Evolutionary conservation across 1,140 invertebrate species (phyloP).

Genomic region (Polyergus mexicanus): DNA sequence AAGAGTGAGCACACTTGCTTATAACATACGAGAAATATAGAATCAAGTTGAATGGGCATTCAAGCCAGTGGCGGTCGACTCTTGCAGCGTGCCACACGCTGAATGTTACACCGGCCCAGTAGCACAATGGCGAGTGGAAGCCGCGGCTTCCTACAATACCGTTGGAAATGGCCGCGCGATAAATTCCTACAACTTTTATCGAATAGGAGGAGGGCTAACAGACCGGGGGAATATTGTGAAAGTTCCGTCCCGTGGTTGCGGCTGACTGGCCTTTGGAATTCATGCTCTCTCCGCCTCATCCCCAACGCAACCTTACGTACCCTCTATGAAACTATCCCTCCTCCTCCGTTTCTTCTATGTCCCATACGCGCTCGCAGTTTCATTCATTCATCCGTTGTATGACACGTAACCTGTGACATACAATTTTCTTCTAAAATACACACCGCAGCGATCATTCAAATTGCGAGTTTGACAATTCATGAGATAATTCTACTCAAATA

Average conservation of each 20-base stretch:
- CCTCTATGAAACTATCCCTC: constrained; percentile 27
- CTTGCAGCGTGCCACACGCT: constrained; percentile 64
- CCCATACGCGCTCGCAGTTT: constrained; percentile 3
- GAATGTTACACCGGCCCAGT: constrained; percentile 76
- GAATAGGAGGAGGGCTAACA: constrained; percentile 77
- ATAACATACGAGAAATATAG: constrained; percentile 63
- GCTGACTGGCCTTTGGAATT: constrained; percentile 68
- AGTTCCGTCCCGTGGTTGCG: constrained; percentile 68
- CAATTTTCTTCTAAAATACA: constrained; percentile 14
- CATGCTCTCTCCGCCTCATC: constrained; percentile 44
- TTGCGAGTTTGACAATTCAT: neutral
- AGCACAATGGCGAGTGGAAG: constrained; percentile 77
- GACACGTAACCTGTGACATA: neutral
- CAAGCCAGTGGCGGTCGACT: constrained; percentile 45
- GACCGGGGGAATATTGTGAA: constrained; percentile 78
- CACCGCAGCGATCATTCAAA: neutral
- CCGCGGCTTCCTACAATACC: constrained; percentile 78
- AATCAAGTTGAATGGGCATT: constrained; percentile 72
- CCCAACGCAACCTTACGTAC: constrained; percentile 36
- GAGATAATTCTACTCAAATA: neutral
- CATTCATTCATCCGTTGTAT: constrained; percentile 7
- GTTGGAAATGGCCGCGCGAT: constrained; percentile 80
- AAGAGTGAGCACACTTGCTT: constrained; percentile 23
- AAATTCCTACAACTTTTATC: constrained; percentile 83
- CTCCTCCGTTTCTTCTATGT: neutral